Evolutionary conservation across 2,888 invertebrate species (phyloP).

Genomic region (Prenolepis imparis): DNA sequence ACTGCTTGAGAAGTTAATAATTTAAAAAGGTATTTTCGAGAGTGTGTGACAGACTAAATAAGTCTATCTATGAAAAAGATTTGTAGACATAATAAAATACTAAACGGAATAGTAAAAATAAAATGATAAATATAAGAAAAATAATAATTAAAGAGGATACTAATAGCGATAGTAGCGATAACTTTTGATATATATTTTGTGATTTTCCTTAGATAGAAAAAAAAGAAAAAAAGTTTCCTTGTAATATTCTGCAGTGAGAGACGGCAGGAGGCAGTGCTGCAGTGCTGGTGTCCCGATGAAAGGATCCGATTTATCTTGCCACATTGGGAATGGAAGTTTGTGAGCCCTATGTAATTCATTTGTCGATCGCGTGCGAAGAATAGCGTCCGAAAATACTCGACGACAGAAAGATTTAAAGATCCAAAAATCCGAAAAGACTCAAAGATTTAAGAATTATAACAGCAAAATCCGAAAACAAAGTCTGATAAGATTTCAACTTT

Average conservation of each 20-base stretch:
- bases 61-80: background rate
- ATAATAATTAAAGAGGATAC: background rate
- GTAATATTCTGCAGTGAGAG: conserved; percentile 56
- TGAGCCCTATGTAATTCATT: conserved; percentile 44
- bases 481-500: background rate
- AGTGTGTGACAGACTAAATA: background rate
- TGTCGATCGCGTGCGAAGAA: background rate
- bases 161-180: background rate
- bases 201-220: background rate
- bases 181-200: background rate
- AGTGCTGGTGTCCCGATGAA: conserved; percentile 66
- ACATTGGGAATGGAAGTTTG: conserved; percentile 25
- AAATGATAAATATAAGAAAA: background rate
- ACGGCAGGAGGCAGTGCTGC: conserved; percentile 79
- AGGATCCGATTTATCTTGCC: conserved; percentile 35
- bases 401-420: background rate
- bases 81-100: background rate
- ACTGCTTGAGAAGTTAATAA: background rate
- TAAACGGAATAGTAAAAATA: background rate
- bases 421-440: background rate
- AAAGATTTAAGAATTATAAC: background rate
- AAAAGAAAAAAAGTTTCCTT: conserved; percentile 10
- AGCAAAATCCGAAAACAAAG: background rate
- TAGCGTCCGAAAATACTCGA: background rate
- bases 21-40: background rate